Base-by-base conservation (phyloP, 2,113 vertebrate genomes). In the Sturnus vulgaris region DNA sequence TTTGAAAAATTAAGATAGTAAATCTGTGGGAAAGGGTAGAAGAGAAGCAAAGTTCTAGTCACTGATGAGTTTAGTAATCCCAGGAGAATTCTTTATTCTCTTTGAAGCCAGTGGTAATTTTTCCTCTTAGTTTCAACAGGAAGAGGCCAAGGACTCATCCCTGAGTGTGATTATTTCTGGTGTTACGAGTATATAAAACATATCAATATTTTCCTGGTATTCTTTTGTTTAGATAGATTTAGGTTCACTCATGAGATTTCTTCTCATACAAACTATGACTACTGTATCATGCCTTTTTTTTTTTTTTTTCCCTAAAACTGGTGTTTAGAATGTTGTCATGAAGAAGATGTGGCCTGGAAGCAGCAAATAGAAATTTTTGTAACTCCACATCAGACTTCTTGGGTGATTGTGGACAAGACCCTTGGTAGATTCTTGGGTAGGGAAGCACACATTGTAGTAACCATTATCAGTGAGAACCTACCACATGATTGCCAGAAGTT, bases 21-120 rank as follows among this genome's bases (percentile, higher is more conserved):
- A 78, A 78, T 93, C 92, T 95, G 86, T 97, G 94, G 95, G 92
- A 97, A 96, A 94, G 91, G 44, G 47, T 86, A 92, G 44, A 22
- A 90, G 72, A 93, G 69, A 90, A 56, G 72, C 76, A 84, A 75
- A 94, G 88, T 81, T 88, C 82, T 88, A 59, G 63, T 84, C 44
- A 60, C 76, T 86, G 72, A 31, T 0, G 6, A 56, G 60, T 93
- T 81, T 10, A 92, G 68, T 68, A 92, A 88, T 94, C 94, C 92
- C 91, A 81, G 37, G 88, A 71, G 71, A 93, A 92, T 93, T 96
- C 90, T 60, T 83, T 55, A 52, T 81, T 90, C 56, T 86, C 88
- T 97, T 97, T 93, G 92, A 95, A 95, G 86, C 52, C 35, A 68
- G 82, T 59, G 52, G 57, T 52, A 61, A 19, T 73, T 91, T 90